Evolutionary conservation across 2,113 vertebrate species (phyloP).

Genomic region (Rhagologus leucostigma): DNA sequence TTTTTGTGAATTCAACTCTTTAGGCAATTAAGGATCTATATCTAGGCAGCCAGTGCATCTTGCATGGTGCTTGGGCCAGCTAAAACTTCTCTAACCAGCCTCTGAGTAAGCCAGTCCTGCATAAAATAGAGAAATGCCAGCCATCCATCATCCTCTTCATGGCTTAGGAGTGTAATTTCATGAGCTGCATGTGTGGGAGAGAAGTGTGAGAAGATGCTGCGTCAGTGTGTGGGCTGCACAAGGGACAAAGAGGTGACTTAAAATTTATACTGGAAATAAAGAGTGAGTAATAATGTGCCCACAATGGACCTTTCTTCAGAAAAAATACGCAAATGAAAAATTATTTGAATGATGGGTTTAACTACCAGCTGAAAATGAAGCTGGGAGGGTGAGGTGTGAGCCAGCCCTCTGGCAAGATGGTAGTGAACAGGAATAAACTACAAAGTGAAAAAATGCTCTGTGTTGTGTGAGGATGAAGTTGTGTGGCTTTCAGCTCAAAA

Average conservation of each 20-base stretch:
- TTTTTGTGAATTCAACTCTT: slow-evolving; percentile 7
- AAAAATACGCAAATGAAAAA: not conserved
- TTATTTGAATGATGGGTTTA: not conserved
- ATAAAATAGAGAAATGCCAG: slow-evolving; percentile 24
- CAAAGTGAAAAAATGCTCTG: not conserved
- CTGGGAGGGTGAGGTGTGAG: not conserved
- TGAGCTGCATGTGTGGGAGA: slow-evolving; percentile 58
- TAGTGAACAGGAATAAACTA: not conserved
- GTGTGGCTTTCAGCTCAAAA: not conserved
- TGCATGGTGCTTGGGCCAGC: not conserved
- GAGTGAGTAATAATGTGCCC: slow-evolving; percentile 41
- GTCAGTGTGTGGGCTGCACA: slow-evolving; percentile 53
- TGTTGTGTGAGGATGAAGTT: not conserved
- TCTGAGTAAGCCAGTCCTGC: slow-evolving; percentile 27
- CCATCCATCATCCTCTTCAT: slow-evolving; percentile 25
- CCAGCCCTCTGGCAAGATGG: not conserved
- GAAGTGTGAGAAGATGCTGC: slow-evolving; percentile 55
- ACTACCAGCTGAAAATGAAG: not conserved
- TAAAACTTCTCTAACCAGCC: not conserved
- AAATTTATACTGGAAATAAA: slow-evolving; percentile 49
- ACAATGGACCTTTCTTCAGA: slow-evolving; percentile 7
- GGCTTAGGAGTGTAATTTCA: slow-evolving; percentile 33
- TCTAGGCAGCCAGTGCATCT: not conserved
- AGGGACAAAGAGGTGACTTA: slow-evolving; percentile 50
- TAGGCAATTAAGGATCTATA: not conserved